Evolutionary conservation across 2,113 vertebrate genomes (phyloP).

Genomic region (Anas platyrhynchos): DNA sequence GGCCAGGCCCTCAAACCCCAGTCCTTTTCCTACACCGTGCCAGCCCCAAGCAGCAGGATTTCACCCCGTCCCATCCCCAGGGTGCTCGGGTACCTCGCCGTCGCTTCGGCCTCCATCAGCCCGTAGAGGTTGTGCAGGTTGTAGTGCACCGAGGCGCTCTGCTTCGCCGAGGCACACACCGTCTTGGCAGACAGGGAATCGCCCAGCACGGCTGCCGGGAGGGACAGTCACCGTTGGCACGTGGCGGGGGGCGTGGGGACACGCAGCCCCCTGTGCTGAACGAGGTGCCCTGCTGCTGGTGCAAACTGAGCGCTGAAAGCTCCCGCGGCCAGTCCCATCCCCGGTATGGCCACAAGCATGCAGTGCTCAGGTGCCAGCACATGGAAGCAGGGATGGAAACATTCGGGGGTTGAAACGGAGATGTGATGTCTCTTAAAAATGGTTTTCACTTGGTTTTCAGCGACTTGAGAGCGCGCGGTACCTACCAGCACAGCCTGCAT

Average conservation of each 20-base stretch:
- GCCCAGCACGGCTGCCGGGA: constrained; percentile 70
- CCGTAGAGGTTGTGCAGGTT: constrained; percentile 83
- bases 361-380: neutral
- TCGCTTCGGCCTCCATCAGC: constrained; percentile 82
- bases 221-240: neutral
- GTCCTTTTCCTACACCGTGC: neutral
- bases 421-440: neutral
- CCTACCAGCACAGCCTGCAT: neutral
- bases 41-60: neutral
- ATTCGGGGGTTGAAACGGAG: neutral
- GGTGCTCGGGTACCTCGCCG: constrained; percentile 65
- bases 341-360: accelerated
- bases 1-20: neutral
- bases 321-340: neutral
- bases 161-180: constrained; percentile 74
- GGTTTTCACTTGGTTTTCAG: accelerated
- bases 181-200: constrained; percentile 74
- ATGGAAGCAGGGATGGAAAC: neutral
- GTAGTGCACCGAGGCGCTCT: constrained; percentile 77
- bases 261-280: accelerated
- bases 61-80: neutral
- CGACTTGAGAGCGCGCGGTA: accelerated
- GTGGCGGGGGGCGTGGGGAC: accelerated
- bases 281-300: neutral
- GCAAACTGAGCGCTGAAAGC: neutral